Evolutionary conservation across 2,113 vertebrate species (phyloP), one percentile per base, ranked within the genome.

Genomic region (Shinisaurus crocodilurus): DNA sequence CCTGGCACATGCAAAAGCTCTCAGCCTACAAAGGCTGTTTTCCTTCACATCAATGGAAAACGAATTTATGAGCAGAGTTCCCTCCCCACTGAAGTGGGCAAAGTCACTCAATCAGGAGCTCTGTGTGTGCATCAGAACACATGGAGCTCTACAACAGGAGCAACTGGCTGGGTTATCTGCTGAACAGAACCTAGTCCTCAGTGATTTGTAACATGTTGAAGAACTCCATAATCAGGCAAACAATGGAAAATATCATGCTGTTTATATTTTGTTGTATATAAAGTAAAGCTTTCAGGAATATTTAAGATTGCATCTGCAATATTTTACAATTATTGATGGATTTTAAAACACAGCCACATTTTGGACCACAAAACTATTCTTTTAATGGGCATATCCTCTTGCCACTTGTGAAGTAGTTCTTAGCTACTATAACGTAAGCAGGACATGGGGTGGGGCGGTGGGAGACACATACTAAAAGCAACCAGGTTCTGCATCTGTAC

Each of bases 341-440:
- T 92, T 94, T 92, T 83, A 86, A 81, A 82, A 85, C 87, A 83
- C 0, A 1, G 63, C 70, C 90, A 40, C 12, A 88, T 69, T 92
- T 94, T 94, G 91, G 87, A 85, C 85, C 72, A 16, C 74, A 87
- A 79, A 86, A n/a, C 81, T 86, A 29, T 92, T 40, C 43, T 65
- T 18, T 84, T 72, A 3, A 0, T 0, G 88, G 50, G 76, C 75
- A 92, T 82, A 90, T 81, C 84, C 75, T 50, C 76, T 85, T 12
- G 65, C 3, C 37, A 9, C n/a, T 43, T 74, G 74, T 81, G 69
- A 93, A 63, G 74, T 80, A 82, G 29, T 84, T 81, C 60, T 40
- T 20, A 18, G 27, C 45, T 74, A 37, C 12, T 72, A 18, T 57
- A 86, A 74, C 6, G 50, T 75, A 82, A 88, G 4, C 50, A 12